These are phyloP conservation scores for Sisor rabdophorus DNA, from an alignment of 2,113 vertebrate species.

Conservation along the genomic window DNA sequence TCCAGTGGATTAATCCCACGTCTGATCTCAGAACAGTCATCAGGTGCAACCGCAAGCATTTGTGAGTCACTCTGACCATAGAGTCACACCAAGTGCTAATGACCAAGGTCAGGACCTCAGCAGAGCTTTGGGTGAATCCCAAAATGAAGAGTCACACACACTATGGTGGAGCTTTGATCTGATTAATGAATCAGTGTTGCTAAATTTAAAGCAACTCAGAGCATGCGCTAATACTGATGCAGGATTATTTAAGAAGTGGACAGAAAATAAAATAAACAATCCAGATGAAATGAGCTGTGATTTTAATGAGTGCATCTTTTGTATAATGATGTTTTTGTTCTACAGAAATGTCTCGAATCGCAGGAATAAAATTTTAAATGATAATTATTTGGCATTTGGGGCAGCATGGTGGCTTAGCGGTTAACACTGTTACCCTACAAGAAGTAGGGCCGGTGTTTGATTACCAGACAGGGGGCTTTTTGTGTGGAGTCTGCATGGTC, in stretches of 20 bases:
- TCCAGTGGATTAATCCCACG: not conserved
- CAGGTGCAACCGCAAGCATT: slow-evolving; percentile 33
- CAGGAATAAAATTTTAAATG: too few relatives aligned
- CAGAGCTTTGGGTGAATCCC: slow-evolving; percentile 28
- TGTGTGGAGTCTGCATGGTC: too few relatives aligned
- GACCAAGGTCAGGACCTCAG: slow-evolving; percentile 25
- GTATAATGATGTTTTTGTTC: not conserved
- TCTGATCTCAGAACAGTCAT: slow-evolving; percentile 37
- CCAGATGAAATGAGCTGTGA: too few relatives aligned
- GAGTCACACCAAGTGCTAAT: slow-evolving; percentile 31
- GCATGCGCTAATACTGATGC: not conserved
- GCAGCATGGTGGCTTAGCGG: too few relatives aligned
- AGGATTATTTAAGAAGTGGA: too few relatives aligned
- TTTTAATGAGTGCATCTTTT: not conserved
- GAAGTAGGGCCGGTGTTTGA: too few relatives aligned
- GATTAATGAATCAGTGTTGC: slow-evolving; percentile 39
- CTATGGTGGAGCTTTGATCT: slow-evolving; percentile 33
- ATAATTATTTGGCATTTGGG: too few relatives aligned
- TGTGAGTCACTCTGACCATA: slow-evolving; percentile 24
- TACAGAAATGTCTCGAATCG: too few relatives aligned
- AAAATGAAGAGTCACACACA: slow-evolving; percentile 45
- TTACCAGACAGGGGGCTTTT: too few relatives aligned
- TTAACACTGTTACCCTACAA: too few relatives aligned
- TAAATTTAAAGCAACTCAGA: slow-evolving; percentile 13
- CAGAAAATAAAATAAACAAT: too few relatives aligned